These are phyloP conservation scores for Capitulum mitella DNA, from an alignment of 2,888 invertebrate species.

Conservation along the genomic window DNA sequence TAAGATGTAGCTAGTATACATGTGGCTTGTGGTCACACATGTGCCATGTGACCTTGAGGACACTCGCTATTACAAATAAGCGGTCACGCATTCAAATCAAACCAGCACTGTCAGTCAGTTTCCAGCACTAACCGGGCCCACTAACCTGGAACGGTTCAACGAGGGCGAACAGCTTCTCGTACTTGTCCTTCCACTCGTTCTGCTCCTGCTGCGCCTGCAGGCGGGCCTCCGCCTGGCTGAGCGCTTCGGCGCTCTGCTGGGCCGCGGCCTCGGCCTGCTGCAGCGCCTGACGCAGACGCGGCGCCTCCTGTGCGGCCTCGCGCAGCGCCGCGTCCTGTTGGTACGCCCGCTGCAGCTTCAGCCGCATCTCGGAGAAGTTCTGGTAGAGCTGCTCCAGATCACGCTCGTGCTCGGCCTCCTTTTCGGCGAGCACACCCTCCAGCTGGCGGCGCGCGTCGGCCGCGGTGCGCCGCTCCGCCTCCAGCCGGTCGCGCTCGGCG, in stretches of 20 bases:
- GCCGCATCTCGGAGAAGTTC: conserved; percentile 4
- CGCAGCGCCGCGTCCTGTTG: neutral
- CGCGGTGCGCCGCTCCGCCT: neutral
- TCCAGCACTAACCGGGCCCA: too few relatives aligned
- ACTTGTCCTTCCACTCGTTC: conserved; percentile 22
- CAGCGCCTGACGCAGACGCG: neutral
- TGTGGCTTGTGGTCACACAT: too few relatives aligned
- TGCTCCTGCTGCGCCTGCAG: neutral
- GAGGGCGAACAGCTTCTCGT: conserved; percentile 11
- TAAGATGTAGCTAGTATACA: too few relatives aligned
- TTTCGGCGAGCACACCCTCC: neutral
- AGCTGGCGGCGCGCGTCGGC: neutral
- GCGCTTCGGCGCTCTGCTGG: neutral
- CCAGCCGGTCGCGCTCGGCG: neutral
- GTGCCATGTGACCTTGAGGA: too few relatives aligned
- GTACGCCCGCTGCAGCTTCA: neutral
- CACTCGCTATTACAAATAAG: too few relatives aligned
- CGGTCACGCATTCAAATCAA: too few relatives aligned
- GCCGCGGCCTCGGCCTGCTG: neutral
- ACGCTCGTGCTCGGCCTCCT: conserved; percentile 2
- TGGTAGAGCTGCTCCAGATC: conserved; percentile 16
- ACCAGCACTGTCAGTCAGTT: too few relatives aligned
- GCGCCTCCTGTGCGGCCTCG: neutral
- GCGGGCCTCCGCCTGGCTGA: neutral
- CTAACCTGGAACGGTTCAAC: conserved; percentile 20